Conservation (phyloP, 2,113 vertebrate species). For the Paradisaea rubra region DNA sequence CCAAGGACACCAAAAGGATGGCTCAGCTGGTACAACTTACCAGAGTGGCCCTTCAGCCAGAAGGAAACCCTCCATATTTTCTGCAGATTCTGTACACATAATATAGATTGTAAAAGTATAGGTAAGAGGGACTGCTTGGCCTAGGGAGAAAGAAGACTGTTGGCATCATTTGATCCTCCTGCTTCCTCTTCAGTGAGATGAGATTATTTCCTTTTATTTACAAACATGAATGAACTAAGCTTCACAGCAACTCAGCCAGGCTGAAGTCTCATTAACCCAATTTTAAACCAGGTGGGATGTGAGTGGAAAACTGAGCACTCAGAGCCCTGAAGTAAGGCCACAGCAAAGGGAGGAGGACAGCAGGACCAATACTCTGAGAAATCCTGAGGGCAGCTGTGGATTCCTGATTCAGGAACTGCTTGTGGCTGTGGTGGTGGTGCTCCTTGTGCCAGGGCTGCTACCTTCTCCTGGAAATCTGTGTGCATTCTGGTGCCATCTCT, state of each 20-base stretch:
- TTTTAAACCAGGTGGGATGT: background rate
- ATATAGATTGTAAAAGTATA: background rate
- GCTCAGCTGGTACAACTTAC: background rate
- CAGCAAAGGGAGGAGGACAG: background rate
- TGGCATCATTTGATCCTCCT: background rate
- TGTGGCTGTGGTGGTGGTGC: background rate
- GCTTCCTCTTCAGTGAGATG: background rate
- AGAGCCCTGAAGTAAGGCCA: background rate
- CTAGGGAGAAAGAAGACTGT: background rate
- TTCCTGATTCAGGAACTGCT: background rate
- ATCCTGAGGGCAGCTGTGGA: background rate
- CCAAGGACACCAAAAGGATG: background rate
- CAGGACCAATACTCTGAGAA: background rate
- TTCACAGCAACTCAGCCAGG: background rate
- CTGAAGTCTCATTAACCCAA: background rate
- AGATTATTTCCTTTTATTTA: background rate
- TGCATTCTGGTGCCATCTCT: background rate
- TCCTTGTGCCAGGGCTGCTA: background rate
- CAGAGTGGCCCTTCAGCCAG: background rate
- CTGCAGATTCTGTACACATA: background rate
- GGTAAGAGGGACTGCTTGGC: background rate
- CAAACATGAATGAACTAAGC: background rate
- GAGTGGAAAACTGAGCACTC: background rate
- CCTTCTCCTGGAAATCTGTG: background rate
- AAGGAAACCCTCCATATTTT: background rate